These are phyloP conservation scores for Ommatoiulus sabulosus DNA, from an alignment of 2,888 invertebrate genomes.

Conservation along the genomic window DNA sequence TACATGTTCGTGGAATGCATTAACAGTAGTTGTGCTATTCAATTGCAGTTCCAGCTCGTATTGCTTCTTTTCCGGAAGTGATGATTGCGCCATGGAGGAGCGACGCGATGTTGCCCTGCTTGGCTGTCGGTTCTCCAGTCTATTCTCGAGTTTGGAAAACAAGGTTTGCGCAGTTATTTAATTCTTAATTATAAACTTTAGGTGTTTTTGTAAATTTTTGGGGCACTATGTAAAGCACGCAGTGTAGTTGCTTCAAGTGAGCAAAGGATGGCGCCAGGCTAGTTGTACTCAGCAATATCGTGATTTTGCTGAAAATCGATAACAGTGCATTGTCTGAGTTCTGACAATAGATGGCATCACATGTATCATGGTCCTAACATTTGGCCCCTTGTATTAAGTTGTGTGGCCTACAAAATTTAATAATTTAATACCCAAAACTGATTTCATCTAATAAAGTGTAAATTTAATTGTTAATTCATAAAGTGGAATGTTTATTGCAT, in stretches of 20 bases:
- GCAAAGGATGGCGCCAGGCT: not conserved
- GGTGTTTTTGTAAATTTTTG: not conserved
- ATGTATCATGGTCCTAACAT: not conserved
- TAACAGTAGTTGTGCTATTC: not conserved
- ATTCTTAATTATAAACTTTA: too few relatives aligned
- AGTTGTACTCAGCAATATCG: not conserved
- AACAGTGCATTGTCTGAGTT: not conserved
- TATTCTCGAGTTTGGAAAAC: slow-evolving; percentile 56
- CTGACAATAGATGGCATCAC: not conserved
- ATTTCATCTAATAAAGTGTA: too few relatives aligned
- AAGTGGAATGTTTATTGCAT: too few relatives aligned
- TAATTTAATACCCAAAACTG: too few relatives aligned
- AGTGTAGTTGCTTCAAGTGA: not conserved
- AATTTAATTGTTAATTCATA: too few relatives aligned
- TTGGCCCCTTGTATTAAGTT: not conserved
- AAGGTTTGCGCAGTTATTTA: slow-evolving; percentile 46
- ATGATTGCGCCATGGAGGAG: slow-evolving; percentile 55
- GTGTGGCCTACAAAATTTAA: too few relatives aligned
- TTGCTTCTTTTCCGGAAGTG: slow-evolving; percentile 57
- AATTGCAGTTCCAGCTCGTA: slow-evolving; percentile 56
- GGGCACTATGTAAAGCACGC: not conserved
- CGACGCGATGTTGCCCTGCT: slow-evolving; percentile 55
- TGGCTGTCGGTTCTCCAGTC: slow-evolving; percentile 58
- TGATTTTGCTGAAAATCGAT: not conserved
- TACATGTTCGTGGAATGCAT: too few relatives aligned